Conservation (phyloP, 2,113 vertebrate genomes). For the Paradisaea rubra region DNA sequence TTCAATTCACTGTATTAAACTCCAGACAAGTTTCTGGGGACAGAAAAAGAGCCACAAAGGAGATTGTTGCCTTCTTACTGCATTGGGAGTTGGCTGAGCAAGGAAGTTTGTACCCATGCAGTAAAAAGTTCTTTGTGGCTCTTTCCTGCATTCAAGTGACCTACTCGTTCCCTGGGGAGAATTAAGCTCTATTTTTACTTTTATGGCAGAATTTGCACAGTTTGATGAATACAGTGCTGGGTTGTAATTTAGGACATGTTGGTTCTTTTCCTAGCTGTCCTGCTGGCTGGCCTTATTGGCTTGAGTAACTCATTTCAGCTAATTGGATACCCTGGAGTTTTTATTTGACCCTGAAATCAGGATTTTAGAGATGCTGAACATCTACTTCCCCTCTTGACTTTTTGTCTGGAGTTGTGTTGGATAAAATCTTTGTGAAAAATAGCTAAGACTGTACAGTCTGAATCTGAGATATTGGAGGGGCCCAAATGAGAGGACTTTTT, state of each 20-base stretch:
- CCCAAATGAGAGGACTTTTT: neutral
- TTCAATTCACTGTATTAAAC: neutral
- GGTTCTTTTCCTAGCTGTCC: slow-evolving; percentile 35
- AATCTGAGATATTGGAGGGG: neutral
- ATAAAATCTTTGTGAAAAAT: neutral
- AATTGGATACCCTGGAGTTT: slow-evolving; percentile 36
- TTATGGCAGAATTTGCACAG: slow-evolving; percentile 6
- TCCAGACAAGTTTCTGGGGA: neutral
- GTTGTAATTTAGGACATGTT: slow-evolving; percentile 30
- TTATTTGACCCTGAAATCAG: slow-evolving; percentile 31
- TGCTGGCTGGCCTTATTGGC: slow-evolving; percentile 30
- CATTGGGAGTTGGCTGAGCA: neutral
- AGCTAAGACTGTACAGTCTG: neutral
- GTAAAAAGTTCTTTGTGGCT: slow-evolving; percentile 34
- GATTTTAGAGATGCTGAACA: neutral
- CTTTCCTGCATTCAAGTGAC: slow-evolving; percentile 33
- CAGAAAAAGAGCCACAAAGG: neutral
- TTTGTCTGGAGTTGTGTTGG: neutral
- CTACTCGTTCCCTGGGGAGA: slow-evolving; percentile 18
- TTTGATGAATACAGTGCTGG: neutral
- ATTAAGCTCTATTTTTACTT: slow-evolving; percentile 35
- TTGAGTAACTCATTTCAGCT: slow-evolving; percentile 19
- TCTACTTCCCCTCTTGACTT: neutral
- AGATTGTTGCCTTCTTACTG: neutral
- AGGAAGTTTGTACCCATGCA: neutral